Conservation (phyloP, 1,140 invertebrate genomes). For the Pseudomyrmex pallidus region DNA sequence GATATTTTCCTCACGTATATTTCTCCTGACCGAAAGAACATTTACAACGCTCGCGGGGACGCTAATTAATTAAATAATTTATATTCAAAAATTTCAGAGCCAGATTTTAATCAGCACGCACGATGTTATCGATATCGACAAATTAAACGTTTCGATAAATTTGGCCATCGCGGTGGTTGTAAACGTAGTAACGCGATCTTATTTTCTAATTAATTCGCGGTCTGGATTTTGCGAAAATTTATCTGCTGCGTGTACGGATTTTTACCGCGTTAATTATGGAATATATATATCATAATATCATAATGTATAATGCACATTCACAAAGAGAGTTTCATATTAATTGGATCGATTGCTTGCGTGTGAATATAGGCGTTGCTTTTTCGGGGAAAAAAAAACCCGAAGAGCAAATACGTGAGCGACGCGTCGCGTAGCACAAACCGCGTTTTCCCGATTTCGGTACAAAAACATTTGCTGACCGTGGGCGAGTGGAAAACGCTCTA, state of each 20-base stretch:
- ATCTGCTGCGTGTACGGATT: constrained; percentile 4
- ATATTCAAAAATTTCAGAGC: constrained; percentile 9
- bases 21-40: not conserved
- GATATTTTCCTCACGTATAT: not conserved
- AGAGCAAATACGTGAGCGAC: constrained; percentile 35
- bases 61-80: constrained; percentile 58
- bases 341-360: constrained; percentile 16
- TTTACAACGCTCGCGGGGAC: not conserved
- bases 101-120: constrained; percentile 39
- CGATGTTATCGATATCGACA: not conserved
- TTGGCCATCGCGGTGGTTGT: not conserved
- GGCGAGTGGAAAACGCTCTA: constrained; percentile 33
- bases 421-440: constrained; percentile 29
- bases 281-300: constrained; percentile 4
- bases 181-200: constrained; percentile 30
- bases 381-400: not conserved
- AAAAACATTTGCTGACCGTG: constrained; percentile 59
- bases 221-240: constrained; percentile 22
- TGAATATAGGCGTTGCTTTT: not conserved
- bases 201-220: constrained; percentile 40
- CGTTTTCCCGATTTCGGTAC: constrained; percentile 56
- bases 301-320: too few relatives aligned
- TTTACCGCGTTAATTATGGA: constrained; percentile 14
- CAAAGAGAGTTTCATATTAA: constrained; percentile 3
- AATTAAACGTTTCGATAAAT: constrained; percentile 21